Evolutionary conservation across 2,797 vertebrate genomes (phyloP).

Genomic region (Sebastes minor): DNA sequence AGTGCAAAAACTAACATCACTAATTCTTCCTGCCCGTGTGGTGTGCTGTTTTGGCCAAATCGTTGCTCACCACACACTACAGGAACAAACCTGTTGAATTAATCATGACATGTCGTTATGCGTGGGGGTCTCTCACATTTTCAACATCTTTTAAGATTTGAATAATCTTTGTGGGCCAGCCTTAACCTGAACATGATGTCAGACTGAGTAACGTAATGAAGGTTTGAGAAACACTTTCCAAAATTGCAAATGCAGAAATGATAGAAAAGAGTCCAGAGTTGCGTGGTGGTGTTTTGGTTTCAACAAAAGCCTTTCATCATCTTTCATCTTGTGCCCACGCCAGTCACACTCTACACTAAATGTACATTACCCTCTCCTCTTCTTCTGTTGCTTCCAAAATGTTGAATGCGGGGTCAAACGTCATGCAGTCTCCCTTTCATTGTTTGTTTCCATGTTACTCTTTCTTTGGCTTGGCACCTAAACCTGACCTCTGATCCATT

Average conservation of each 20-base stretch:
- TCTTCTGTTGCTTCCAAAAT: background rate
- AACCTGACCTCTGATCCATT: slow-evolving; percentile 2
- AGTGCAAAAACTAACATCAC: no score
- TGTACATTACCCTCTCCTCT: background rate
- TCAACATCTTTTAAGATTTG: no score
- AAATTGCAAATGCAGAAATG: background rate
- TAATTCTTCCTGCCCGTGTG: no score
- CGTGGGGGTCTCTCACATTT: no score
- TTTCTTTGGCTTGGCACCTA: background rate
- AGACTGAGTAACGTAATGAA: background rate
- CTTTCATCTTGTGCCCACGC: background rate
- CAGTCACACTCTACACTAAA: background rate
- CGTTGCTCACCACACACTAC: rapidly evolving
- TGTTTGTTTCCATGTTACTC: background rate
- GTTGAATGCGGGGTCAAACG: background rate
- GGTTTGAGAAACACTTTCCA: background rate
- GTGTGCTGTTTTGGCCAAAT: no score
- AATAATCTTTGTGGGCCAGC: no score
- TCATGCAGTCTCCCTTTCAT: background rate
- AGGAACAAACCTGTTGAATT: no score
- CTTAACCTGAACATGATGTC: background rate
- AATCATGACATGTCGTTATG: rapidly evolving
- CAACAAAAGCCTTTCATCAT: background rate
- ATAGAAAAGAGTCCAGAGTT: background rate
- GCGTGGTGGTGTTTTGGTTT: background rate